Base-by-base conservation (phyloP, 2,113 vertebrate species). In the Verasper variegatus region DNA sequence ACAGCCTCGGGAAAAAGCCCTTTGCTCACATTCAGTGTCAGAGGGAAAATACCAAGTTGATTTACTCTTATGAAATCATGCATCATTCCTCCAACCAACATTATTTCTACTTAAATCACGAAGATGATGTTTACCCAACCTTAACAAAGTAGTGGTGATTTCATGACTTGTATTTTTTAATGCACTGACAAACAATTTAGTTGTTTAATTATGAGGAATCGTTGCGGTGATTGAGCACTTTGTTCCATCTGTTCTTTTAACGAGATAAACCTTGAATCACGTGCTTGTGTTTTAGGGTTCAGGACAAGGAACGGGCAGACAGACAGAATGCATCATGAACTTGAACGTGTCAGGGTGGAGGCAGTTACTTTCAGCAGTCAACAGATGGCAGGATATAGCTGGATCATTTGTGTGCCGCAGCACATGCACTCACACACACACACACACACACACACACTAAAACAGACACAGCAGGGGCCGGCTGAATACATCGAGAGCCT, bases 351-450 rank as follows among this genome's bases (percentile, higher is more conserved):
- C 35, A 24, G 31, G 40, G 58, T 1, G 11, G 62, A 73, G 56
- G 88, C 86, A 92, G 78, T 91, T 87, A 57, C 92, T 80, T 78
- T 42, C 13, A 85, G 72, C 71, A 74, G 85, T 90, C 93, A 89
- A 93, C 89, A 94, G 91, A 93, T 92, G 92, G 92, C 92, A 91
- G 86, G 84, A 85, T 91, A 84, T 80, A 89, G 89, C 89, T 60
- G 84, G 80, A 72, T 89, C 88, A 90, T 92, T 92, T 89, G 87
- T 83, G 92, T 88, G 74, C 91, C 76, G n/a, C 84, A 76, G 73
- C 65, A 57, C 64, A 67, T 20, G 37, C 71, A 63, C 80, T 42
- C 31, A 64, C n/a, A 68, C 31, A 57, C 1, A 68, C 14, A 56
- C 52, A 40, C 47, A 54, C 71, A 71, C 83, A 58, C 47, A 64